phyloP scores from a whole-genome alignment of 2,113 vertebrate genomes.

The Rhinoderma darwinii region DNA sequence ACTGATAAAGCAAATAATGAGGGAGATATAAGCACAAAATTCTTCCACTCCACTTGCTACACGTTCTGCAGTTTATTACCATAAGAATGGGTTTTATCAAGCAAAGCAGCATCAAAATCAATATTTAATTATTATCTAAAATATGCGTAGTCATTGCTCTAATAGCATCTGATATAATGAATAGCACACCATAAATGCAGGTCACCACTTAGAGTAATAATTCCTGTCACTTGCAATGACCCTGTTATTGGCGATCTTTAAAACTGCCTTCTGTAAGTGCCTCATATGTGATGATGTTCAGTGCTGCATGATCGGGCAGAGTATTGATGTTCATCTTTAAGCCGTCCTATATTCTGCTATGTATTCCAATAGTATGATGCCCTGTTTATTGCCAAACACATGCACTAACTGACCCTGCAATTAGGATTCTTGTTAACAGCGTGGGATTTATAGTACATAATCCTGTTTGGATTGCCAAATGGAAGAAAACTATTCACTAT shows the following conservation, averaged over 20 bases:
- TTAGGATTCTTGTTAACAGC: conserved; percentile 27
- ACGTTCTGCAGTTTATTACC: neutral
- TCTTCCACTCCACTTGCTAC: neutral
- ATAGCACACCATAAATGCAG: neutral
- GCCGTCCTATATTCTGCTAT: neutral
- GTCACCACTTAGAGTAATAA: conserved; percentile 34
- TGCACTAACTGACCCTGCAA: conserved; percentile 38
- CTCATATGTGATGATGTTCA: conserved; percentile 44
- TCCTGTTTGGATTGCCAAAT: neutral
- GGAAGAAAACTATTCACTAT: neutral
- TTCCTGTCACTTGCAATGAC: conserved; percentile 48
- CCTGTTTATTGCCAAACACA: conserved; percentile 25
- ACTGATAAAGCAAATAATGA: neutral
- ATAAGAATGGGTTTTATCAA: conserved; percentile 7
- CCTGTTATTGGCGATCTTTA: conserved; percentile 55
- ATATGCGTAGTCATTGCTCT: conserved; percentile 42
- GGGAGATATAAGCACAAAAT: neutral
- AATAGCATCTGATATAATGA: conserved; percentile 27
- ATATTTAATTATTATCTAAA: conserved; percentile 48
- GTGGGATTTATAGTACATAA: conserved; percentile 35
- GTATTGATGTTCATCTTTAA: conserved; percentile 42
- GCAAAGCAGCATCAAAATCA: conserved; percentile 30
- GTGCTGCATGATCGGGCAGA: conserved; percentile 29
- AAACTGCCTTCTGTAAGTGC: conserved; percentile 44
- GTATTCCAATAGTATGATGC: conserved; percentile 40